Base-by-base conservation (phyloP, 2,797 vertebrate genomes). In the Chaetophractus vellerosus region DNA sequence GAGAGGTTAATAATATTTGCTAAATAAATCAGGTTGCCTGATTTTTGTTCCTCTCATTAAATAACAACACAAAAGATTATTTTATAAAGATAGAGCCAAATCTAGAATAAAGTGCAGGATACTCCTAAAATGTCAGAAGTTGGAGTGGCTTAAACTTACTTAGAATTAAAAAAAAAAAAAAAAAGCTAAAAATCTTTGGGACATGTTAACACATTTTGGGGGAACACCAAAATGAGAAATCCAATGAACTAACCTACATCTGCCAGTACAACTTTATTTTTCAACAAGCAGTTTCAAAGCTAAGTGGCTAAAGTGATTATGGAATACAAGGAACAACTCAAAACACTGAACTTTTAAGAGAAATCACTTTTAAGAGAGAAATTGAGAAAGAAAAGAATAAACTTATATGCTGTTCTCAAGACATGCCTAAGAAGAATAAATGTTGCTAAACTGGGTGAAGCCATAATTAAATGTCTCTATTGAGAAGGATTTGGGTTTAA, bases 301-400 rank as follows among this genome's bases (percentile, higher is more conserved):
- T 95, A 94, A 96, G 92, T 92, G 91, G 91, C 57, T 95, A 81
- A 90, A 93, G 81, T 94, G 93, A 94, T 95, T 86, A 96, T 90
- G 71, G 9, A 91, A 82, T 84, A 82, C 1, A 75, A 38, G 24
- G 74, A 96, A 94, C 83, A 96, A 74, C 80, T 96, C 72, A 75
- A 72, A 96, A 95, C 79, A 90, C 0, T 75, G 61, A 96, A 88
- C 72, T 52, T 90, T 76, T 92, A 31, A 93, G 81, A 96, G 82
- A 96, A 96, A 96, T 79, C 90, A 96, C 87, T 94, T 93, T 81
- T 81, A 83, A 93, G 81, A 95, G 78, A 66, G 72, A 95, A 95
- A 96, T 57, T 94, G 66, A 90, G 81, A 92, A 90, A 72, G 6
- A 23, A 95, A 95, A 94, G n/a, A 93, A 96, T 90, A 96, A 95